Percentiles rank a stretch among this genome's conserved stretches.
Conservation (phyloP, 1,140 invertebrate genomes). For the Scaptomyza montana region DNA sequence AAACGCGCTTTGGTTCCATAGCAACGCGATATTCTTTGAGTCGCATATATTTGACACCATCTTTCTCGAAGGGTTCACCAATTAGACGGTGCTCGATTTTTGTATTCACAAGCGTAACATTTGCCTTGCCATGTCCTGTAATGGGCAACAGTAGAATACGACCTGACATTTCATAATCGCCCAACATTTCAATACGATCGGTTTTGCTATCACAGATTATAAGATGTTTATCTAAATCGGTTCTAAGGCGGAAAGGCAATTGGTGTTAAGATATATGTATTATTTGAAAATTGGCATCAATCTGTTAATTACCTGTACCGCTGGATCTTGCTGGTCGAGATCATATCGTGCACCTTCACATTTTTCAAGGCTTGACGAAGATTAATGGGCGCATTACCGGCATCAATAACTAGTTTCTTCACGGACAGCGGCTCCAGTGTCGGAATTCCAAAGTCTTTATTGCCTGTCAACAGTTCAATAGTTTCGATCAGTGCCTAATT, state of each 20-base stretch:
- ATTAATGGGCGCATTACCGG: conserved; percentile 84
- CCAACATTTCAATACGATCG: conserved; percentile 86
- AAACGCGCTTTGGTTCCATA: conserved; percentile 85
- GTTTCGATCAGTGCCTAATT: conserved; percentile 12
- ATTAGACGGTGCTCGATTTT: conserved; percentile 86
- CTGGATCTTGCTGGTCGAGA: conserved; percentile 79
- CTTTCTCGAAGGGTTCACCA: conserved; percentile 85
- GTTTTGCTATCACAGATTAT: conserved; percentile 84
- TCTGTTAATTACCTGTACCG: conserved; percentile 67
- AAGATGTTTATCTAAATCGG: conserved; percentile 84
- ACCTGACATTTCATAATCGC: conserved; percentile 88
- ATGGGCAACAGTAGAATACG: conserved; percentile 89
- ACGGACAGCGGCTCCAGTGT: conserved; percentile 80
- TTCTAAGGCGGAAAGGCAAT: conserved; percentile 59
- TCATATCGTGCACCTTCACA: conserved; percentile 85
- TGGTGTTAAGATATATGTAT: not conserved
- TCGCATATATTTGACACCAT: conserved; percentile 86
- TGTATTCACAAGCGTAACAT: conserved; percentile 87
- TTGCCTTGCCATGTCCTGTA: conserved; percentile 87
- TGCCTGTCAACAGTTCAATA: conserved; percentile 66
- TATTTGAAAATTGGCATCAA: conserved; percentile 1
- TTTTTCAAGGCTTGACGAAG: conserved; percentile 85
- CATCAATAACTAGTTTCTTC: conserved; percentile 79
- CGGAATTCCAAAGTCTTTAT: conserved; percentile 80
- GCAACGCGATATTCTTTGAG: conserved; percentile 86